Evolutionary conservation across 1,140 invertebrate genomes (phyloP), one percentile per base, ranked within the genome.

Genomic region (Aphis craccivora): DNA sequence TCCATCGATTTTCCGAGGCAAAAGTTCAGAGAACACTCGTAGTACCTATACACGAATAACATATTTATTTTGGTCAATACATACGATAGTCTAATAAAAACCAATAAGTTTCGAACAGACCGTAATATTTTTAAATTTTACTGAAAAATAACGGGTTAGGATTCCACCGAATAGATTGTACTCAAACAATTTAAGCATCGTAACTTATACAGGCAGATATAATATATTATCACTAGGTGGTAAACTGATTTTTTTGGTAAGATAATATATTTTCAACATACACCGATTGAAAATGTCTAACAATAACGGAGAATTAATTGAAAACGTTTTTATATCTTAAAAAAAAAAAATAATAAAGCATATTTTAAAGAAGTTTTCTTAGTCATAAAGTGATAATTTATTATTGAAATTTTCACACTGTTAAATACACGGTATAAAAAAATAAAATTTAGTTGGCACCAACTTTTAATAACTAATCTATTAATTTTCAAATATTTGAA

Each of bases 41-140:
- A 76, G 30, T 76, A 76, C 60, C 60, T n/a, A n/a, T n/a, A 76
- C 11, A n/a, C 14, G 60, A 5, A 76, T n/a, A n/a, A 35, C n/a
- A 76, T 76, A n/a, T 76, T n/a, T 76, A 76, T 76, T 76, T 76
- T 76, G n/a, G 60, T 76, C 60, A 76, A 76, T 76, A 60, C 4
- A 30, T 25, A 9, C 2, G 22, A 8, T 14, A 67, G 60, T 76
- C 30, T 35, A 76, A 35, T 76, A 76, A 76, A 76, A 76, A 76
- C 60, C 30, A 76, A 76, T 76, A n/a, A n/a, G 30, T 76, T 76
- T 76, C 5, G 5, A 67, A 76, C n/a, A 30, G 5, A 76, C 60
- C 60, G n/a, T 76, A 76, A 76, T 67, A 67, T 67, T 67, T 67
- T 22, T n/a, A n/a, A n/a, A 76, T 76, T 35, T n/a, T 18, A 18